Percentiles rank a stretch among this genome's conserved stretches.
Evolutionary conservation across 2,113 vertebrate genomes (phyloP).

Genomic region (Dissostichus mawsoni): DNA sequence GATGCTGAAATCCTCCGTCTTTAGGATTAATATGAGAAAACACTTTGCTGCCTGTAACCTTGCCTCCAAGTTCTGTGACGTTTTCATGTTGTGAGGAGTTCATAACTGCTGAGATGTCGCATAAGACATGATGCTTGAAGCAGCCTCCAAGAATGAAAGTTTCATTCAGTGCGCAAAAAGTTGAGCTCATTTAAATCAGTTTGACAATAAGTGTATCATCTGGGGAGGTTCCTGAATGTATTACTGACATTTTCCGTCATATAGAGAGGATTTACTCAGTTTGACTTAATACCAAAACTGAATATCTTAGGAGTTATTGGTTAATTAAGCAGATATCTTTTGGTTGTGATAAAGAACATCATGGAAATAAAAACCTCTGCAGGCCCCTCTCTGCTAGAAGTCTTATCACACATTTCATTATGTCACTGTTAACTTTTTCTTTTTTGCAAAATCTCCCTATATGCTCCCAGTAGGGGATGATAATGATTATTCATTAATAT

Average conservation of each 20-base stretch:
- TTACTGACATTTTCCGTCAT: conserved; percentile 19
- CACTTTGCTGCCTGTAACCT: conserved; percentile 12
- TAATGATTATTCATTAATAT: conserved; percentile 55
- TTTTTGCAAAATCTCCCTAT: conserved; percentile 17
- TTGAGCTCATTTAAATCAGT: conserved; percentile 7
- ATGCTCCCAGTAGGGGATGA: conserved; percentile 18
- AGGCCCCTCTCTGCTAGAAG: background rate
- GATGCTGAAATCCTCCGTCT: conserved; percentile 10
- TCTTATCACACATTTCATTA: conserved; percentile 15
- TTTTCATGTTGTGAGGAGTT: conserved; percentile 34
- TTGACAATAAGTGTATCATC: background rate
- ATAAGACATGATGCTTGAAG: conserved; percentile 40
- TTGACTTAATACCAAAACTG: background rate
- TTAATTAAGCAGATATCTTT: conserved; percentile 9
- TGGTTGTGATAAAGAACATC: conserved; percentile 1
- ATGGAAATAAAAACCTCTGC: conserved; percentile 14
- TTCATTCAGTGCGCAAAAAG: conserved; percentile 27
- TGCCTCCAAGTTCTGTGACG: background rate
- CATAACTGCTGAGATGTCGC: conserved; percentile 13
- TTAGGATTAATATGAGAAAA: background rate
- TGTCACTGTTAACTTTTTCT: conserved; percentile 31
- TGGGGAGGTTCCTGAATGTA: conserved; percentile 16
- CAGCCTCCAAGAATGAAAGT: conserved; percentile 27
- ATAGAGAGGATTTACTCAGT: conserved; percentile 4
- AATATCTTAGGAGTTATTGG: background rate